These are phyloP conservation scores for Lordiphosa clarofinis DNA, from an alignment of 1,140 invertebrate species.

Conservation along the genomic window DNA sequence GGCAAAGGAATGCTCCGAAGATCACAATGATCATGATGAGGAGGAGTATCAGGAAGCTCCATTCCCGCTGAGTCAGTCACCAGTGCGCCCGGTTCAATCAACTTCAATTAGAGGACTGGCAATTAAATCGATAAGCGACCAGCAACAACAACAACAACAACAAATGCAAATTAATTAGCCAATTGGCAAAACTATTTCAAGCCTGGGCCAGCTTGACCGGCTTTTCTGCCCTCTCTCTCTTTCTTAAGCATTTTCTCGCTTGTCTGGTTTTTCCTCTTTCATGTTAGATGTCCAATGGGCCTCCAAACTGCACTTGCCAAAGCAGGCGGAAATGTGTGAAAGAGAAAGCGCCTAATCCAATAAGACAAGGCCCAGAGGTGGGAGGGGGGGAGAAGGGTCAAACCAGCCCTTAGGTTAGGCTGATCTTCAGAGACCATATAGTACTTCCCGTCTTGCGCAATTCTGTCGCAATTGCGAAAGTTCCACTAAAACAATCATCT, in stretches of 20 bases:
- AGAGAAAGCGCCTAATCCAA: slow-evolving; percentile 74
- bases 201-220: slow-evolving; percentile 45
- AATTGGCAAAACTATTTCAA: slow-evolving; percentile 48
- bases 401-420: no score
- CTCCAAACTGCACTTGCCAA: slow-evolving; percentile 12
- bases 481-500: neutral
- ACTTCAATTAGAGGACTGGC: slow-evolving; percentile 53
- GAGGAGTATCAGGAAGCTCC: neutral
- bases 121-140: slow-evolving; percentile 62
- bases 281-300: slow-evolving; percentile 31
- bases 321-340: slow-evolving; percentile 69
- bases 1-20: no score
- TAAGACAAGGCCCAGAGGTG: slow-evolving; percentile 25
- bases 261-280: slow-evolving; percentile 60
- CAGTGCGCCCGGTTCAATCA: slow-evolving; percentile 53
- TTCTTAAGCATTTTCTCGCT: slow-evolving; percentile 26
- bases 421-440: no score
- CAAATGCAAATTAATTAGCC: slow-evolving; percentile 64
- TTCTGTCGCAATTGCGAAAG: no score
- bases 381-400: neutral
- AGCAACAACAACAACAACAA: slow-evolving; percentile 27
- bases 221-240: slow-evolving; percentile 23
- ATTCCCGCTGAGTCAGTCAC: slow-evolving; percentile 15
- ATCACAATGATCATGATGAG: no score
- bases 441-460: no score